Percentiles rank a stretch among this genome's conserved stretches.
These are phyloP conservation scores for Dioctria rufipes DNA, from an alignment of 2,888 invertebrate species.

Conservation along the genomic window DNA sequence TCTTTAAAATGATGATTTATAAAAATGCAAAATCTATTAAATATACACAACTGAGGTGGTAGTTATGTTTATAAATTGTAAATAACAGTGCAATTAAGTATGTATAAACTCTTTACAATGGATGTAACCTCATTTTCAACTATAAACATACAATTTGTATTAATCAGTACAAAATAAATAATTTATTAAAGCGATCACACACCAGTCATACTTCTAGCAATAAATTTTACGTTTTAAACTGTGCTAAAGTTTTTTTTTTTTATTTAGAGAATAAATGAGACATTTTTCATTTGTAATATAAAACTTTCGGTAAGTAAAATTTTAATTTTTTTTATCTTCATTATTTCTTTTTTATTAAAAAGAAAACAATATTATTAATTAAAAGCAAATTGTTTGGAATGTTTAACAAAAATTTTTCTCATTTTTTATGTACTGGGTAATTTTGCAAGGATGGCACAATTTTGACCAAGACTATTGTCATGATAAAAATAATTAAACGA, in stretches of 20 bases:
- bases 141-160: no score
- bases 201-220: conserved; percentile 42
- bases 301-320: conserved; percentile 53
- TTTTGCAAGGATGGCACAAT: background rate
- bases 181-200: background rate
- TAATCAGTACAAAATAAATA: no score
- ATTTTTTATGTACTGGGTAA: no score
- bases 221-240: conserved; percentile 36
- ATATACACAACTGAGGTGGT: no score
- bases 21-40: no score
- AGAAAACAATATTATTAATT: background rate
- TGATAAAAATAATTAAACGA: no score
- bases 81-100: no score
- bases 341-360: conserved; percentile 38
- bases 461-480: background rate
- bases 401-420: no score
- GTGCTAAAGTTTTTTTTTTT: conserved; percentile 43
- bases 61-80: no score
- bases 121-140: background rate
- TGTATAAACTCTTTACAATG: background rate
- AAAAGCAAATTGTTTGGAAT: conserved; percentile 20
- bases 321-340: conserved; percentile 43
- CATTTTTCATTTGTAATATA: conserved; percentile 44
- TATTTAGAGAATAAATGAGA: background rate
- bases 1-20: no score